phyloP scores from a whole-genome alignment of 2,113 vertebrate genomes.

The Oryzias curvinotus region DNA sequence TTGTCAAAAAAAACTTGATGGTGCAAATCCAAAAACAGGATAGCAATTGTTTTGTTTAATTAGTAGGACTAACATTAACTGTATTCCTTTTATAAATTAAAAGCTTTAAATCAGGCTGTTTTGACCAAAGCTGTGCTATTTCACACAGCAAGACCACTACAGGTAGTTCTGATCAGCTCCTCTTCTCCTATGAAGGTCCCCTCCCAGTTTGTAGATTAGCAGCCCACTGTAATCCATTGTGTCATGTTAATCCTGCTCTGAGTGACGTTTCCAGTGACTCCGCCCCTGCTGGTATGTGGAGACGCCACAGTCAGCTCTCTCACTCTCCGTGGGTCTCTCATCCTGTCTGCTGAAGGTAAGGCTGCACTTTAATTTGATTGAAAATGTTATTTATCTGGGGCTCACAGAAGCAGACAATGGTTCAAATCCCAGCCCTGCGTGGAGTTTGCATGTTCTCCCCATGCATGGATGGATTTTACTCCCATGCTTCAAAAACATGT shows the following conservation, averaged over 20 bases:
- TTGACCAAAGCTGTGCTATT: background rate
- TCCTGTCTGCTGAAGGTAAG: conserved; percentile 67
- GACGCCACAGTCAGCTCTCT: background rate
- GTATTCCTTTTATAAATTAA: too few species aligned
- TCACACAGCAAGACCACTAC: background rate
- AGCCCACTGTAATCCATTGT: conserved; percentile 79
- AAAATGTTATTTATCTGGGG: too few species aligned
- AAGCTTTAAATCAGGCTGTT: background rate
- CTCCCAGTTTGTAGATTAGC: conserved; percentile 72
- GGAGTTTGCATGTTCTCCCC: too few species aligned
- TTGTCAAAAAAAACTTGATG: too few species aligned
- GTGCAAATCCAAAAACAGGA: too few species aligned
- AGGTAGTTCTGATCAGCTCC: background rate
- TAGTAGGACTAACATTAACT: too few species aligned
- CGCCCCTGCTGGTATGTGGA: conserved; percentile 43
- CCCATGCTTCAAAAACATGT: too few species aligned
- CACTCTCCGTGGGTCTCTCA: conserved; percentile 39
- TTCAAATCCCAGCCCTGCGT: too few species aligned
- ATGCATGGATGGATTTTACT: too few species aligned
- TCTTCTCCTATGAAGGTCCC: background rate
- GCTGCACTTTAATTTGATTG: background rate
- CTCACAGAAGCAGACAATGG: too few species aligned
- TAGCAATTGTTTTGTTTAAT: too few species aligned
- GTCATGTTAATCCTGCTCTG: conserved; percentile 82
- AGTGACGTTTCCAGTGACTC: conserved; percentile 75